Base-by-base conservation (phyloP, 1,140 invertebrate genomes). In the Catajapyx aquilonaris region DNA sequence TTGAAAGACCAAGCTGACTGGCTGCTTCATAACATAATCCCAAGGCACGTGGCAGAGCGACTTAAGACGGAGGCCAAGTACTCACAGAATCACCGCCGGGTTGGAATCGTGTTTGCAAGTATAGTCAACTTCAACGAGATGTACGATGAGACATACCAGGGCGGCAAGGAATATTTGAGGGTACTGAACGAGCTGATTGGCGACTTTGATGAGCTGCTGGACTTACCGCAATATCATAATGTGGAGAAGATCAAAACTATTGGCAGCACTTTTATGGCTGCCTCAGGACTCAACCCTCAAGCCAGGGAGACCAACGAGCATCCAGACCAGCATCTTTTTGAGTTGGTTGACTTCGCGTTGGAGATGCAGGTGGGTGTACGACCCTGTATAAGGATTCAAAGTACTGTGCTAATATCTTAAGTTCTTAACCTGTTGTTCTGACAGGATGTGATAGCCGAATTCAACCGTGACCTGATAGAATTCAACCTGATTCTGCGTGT, bases 171-270 rank as follows among this genome's bases (percentile, higher is more conserved):
- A 56, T 95, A 85, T 55, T 56, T 95, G 23, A 63, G 91, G 5
- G 87, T 96, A 0, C 62, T 96, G 11, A 96, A 96, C 57, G 91
- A 96, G 54, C 60, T 96, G 9, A 88, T 71, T 81, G 85, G 77
- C 0, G 91, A 96, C 57, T 94, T 95, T 53, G 91, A 96, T 53
- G 87, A 94, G 49, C 55, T 96, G 4, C 55, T 96, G 1, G 74
- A 80, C 34, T 67, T 74, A 34, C 60, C 68, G 0, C 72, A 88
- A 44, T 96, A 85, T 49, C 68, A 73, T 25, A 76, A 84, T 37
- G 81, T 96, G 1, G 90, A 95, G 52, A 97, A 97, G 57, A 96
- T 97, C 40, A 97, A 97, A 54, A 96, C 91, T 0, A 96, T 96
- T 40, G 91, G 90, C 3, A 81, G 81, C 42, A 93, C 88, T 1